Evolutionary conservation across 2,888 invertebrate genomes (phyloP), one percentile per base, ranked within the genome.

Genomic region (Urechis unicinctus): DNA sequence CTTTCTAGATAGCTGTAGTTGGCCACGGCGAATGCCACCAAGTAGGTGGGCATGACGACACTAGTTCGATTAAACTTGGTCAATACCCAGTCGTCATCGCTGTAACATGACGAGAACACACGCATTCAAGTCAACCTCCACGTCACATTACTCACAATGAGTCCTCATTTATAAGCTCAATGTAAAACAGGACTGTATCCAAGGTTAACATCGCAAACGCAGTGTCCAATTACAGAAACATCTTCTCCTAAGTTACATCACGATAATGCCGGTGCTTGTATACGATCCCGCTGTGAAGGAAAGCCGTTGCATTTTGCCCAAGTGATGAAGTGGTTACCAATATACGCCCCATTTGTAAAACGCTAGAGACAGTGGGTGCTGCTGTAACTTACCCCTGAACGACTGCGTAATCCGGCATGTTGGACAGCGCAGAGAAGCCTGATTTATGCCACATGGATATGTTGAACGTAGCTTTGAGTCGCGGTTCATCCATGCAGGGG

Each of bases 401-500:
- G 9, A 13, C 9, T 17, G 9, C 36, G 36, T 36, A 17, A 13
- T 36, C 36, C 9, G 45, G 45, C 46, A 47, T 53, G 31, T 53
- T 53, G 47, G 29, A 13, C 29, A 53, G 29, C 13, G 53, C 53
- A 6, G n/a, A 21, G 46, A 46, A 29, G 30, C 5, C 29, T 5
- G 13, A 4, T 30, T 53, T 25, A 4, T 41, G 13, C 13, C 29
- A 9, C 5, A 53, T 6, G 21, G 53, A 28, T 9, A 53, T 22
- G 21, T 53, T 28, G 25, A 53, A 53, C 13, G 45, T 47, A 3
- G 53, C 29, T 31, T 30, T 53, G 6, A 47, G 28, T 6, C 3
- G 5, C 13, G 53, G 53, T 41, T 53, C 53, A 30, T 53, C 53
- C 26, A 53, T 31, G 25, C 53, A 53, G 6, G 53, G 53, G 53